Evolutionary conservation across 2,888 invertebrate species (phyloP), one percentile per base, ranked within the genome.

Genomic region (Trachelus tabidus): DNA sequence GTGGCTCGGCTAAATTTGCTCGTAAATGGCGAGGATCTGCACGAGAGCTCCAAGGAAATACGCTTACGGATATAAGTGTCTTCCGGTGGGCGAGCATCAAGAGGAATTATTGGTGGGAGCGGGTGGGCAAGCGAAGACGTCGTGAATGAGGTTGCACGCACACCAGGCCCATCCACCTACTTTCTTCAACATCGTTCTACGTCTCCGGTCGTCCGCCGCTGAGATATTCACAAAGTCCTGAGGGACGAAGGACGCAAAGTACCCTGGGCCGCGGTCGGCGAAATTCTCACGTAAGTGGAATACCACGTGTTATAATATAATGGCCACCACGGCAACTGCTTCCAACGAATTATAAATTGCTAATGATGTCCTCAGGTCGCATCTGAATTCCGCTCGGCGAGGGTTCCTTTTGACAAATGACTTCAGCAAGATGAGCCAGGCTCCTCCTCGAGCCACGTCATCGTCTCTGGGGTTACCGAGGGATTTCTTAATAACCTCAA

Each of bases 331-430:
- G 23, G 56, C 56, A 56, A 23, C 56, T 56, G 9, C 56, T 74
- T 73, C 73, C 74, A 69, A 77, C 74, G 78, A 80, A 81, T 81
- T 81, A 81, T 81, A 81, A 80, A 81, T 79, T 80, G 80, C 73
- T 76, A 76, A 79, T 73, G 76, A 81, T 75, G 76, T 76, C 76
- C 69, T 75, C 73, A 68, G 56, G 23, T 23, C 56, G 56, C 23
- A 15, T 56, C 23, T 15, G 56, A 56, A 56, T 23, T 23, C 56
- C 23, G 9, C 56, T 75, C 76, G 75, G 73, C 73, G 73, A 73
- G 75, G 78, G 75, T 79, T 76, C 77, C 75, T 75, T 73, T 74
- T 81, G 81, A 81, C 79, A 80, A 81, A 80, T 81, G 81, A 78
- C 75, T 76, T 74, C 69, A 56, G 69, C 56, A 56, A 23, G 56